Base-by-base conservation (phyloP, 1,140 invertebrate species). In the Cepaea nemoralis region DNA sequence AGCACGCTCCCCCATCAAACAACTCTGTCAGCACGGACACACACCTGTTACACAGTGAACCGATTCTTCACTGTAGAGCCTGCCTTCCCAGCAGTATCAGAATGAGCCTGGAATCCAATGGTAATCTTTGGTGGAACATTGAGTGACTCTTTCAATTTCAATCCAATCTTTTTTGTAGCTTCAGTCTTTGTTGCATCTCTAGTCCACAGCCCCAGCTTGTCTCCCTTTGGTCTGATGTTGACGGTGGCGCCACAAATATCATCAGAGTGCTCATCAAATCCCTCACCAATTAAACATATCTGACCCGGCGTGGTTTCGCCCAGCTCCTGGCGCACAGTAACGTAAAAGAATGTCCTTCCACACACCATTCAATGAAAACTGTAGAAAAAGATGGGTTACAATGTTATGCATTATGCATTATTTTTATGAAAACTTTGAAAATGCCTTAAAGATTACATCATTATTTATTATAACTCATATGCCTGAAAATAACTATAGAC, bases 161-260 rank as follows among this genome's bases (percentile, higher is more conserved):
- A 93, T 91, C 93, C 93, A 83, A 93, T 94, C 87, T 89, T 91
- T 78, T 91, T 95, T 80, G 91, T 95, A 75, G 95, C 95, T 79
- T 95, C 94, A 85, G 93, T 93, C 87, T 95, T 95, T 76, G 93
- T 94, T 45, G 95, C 94, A 93, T 99, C 95, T 45, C 94, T 94
- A 75, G 98, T 99, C 98, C 98, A 99, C 71, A 98, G 92, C 92
- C 95, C 95, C 87, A 99, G 95, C 94, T 99, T 99, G 92, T 99
- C 97, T 84, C 94, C 94, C 91, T 97, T 99, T 83, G 92, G 90
- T 91, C 98, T 94, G 85, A 99, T 94, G 92, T 98, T 99, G 37
- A 99, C 96, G 81, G 98, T 97, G 86, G 97, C 97, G 69, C 98
- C 98, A 90, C 93, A 98, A 80, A 99, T 94, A 90, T 98, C 95